Evolutionary conservation across 2,797 vertebrate genomes (phyloP).

Genomic region (Periparus ater): DNA sequence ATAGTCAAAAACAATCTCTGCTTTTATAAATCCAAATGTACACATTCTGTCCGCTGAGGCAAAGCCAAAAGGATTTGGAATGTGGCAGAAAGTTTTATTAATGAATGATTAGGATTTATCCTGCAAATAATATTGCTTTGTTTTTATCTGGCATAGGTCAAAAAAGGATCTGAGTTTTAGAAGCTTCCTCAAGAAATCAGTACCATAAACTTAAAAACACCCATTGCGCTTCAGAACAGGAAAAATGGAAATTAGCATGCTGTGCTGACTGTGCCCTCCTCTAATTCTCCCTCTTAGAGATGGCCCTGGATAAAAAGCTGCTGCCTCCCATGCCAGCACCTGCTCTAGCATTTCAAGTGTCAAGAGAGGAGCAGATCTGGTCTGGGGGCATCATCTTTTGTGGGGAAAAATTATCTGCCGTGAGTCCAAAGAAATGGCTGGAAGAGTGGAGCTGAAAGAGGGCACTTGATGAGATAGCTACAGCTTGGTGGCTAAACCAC

Average conservation of each 20-base stretch:
- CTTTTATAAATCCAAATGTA: slow-evolving; percentile 29
- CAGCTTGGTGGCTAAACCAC: background rate
- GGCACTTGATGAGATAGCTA: background rate
- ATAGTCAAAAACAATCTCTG: background rate
- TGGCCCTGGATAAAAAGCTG: background rate
- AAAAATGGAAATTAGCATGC: background rate
- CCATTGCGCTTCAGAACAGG: background rate
- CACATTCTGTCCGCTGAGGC: background rate
- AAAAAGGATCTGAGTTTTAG: background rate
- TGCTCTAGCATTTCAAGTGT: background rate
- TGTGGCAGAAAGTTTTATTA: background rate
- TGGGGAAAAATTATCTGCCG: background rate
- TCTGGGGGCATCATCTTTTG: background rate
- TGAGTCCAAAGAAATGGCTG: background rate
- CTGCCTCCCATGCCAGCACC: background rate
- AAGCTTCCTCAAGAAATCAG: slow-evolving; percentile 2
- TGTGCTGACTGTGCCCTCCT: background rate
- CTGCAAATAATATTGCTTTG: slow-evolving; percentile 19
- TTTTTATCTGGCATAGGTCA: background rate
- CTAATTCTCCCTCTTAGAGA: background rate
- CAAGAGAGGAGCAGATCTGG: background rate
- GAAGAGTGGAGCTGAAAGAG: background rate
- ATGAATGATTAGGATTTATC: background rate
- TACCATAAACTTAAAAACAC: background rate
- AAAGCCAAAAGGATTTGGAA: background rate